Evolutionary conservation across 2,888 invertebrate genomes (phyloP).

Genomic region (Sinotaia quadrata): DNA sequence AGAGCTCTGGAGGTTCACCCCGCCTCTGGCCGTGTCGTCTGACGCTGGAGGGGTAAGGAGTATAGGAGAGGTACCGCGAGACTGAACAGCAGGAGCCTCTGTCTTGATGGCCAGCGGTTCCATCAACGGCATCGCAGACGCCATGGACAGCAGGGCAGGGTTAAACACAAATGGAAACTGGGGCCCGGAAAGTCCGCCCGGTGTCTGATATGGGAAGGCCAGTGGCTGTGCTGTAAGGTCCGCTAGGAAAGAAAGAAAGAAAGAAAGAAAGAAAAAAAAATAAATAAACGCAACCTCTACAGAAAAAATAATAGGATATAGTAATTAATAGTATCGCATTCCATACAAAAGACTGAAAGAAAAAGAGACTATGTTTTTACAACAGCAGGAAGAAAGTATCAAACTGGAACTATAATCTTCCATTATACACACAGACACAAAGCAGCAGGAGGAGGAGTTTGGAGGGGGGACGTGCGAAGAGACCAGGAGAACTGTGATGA

Average conservation of each 20-base stretch:
- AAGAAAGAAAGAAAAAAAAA: too few species aligned
- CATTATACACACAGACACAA: too few species aligned
- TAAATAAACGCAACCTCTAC: too few species aligned
- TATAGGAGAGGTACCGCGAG: conserved; percentile 66
- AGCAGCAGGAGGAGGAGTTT: too few species aligned
- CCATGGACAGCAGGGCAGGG: conserved; percentile 43
- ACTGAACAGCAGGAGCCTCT: conserved; percentile 54
- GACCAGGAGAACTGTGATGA: too few species aligned
- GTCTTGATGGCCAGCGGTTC: conserved; percentile 43
- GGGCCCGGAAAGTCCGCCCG: conserved; percentile 32
- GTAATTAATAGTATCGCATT: too few species aligned
- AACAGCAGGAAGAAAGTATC: too few species aligned
- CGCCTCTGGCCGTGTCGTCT: conserved; percentile 22
- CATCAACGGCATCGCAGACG: conserved; percentile 34
- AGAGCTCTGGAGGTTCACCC: conserved; percentile 5
- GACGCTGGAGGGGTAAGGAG: conserved; percentile 47
- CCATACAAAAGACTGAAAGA: too few species aligned
- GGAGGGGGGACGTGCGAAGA: too few species aligned
- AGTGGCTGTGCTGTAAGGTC: conserved; percentile 21
- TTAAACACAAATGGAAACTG: conserved; percentile 51
- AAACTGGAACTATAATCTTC: too few species aligned
- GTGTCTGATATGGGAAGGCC: conserved; percentile 32
- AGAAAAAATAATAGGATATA: too few species aligned
- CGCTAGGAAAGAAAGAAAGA: not conserved
- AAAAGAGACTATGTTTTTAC: too few species aligned